These are phyloP conservation scores for Callimorpha dominula DNA, from an alignment of 2,888 invertebrate genomes.

Conservation along the genomic window DNA sequence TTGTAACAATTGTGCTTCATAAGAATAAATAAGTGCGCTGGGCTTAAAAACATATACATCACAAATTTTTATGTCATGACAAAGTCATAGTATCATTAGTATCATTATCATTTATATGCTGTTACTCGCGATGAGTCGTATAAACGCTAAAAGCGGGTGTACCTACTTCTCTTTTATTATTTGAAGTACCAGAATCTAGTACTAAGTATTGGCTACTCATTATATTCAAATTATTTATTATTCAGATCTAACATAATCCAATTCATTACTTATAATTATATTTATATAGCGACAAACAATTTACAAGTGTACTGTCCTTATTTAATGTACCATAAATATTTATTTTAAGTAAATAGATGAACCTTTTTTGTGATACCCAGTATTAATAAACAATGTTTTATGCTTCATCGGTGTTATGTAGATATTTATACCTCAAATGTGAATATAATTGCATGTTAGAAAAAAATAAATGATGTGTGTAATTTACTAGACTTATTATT, in stretches of 20 bases:
- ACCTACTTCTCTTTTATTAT: not conserved
- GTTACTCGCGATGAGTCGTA: not conserved
- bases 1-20: not conserved
- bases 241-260: not conserved
- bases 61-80: not conserved
- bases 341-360: not conserved
- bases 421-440: slow-evolving; percentile 17
- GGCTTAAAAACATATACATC: not conserved
- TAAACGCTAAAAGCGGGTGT: not conserved
- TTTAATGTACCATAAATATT: not conserved
- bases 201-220: not conserved
- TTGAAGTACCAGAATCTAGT: not conserved
- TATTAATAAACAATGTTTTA: slow-evolving; percentile 5
- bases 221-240: not conserved
- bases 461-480: slow-evolving; percentile 21
- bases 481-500: not conserved
- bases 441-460: slow-evolving; percentile 17
- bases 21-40: not conserved
- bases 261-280: not conserved
- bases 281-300: not conserved
- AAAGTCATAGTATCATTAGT: not conserved
- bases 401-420: slow-evolving; percentile 14
- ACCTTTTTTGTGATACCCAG: not conserved
- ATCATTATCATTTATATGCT: not conserved
- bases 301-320: not conserved